Percentiles rank a stretch among this genome's conserved stretches.
phyloP scores from a whole-genome alignment of 2,797 vertebrate species.

The Manis javanica region DNA sequence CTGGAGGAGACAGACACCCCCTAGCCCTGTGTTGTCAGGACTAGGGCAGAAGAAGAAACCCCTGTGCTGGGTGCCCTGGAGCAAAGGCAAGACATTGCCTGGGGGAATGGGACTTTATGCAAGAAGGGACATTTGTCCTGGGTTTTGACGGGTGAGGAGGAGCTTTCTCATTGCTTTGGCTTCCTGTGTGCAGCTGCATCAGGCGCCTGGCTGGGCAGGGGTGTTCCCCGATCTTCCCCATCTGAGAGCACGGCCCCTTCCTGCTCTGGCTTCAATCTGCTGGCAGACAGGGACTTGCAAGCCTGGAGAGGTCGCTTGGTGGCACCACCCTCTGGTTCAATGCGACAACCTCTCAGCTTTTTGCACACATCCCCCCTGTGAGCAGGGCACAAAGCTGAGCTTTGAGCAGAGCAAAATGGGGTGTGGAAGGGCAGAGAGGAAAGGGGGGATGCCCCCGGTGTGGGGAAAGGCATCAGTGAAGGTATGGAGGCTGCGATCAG shows the following conservation, averaged over 20 bases:
- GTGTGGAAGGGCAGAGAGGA: background rate
- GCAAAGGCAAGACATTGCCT: background rate
- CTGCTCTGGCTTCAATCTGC: background rate
- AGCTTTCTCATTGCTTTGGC: background rate
- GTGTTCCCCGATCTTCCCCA: background rate
- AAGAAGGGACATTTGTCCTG: background rate
- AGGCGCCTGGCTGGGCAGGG: background rate
- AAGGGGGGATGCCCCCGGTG: background rate
- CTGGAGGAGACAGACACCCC: background rate
- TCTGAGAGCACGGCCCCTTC: background rate
- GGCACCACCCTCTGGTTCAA: no score
- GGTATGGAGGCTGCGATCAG: background rate
- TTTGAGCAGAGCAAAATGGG: background rate
- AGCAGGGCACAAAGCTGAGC: no score
- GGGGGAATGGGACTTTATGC: background rate
- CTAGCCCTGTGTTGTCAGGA: background rate
- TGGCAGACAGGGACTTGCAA: no score
- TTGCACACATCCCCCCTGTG: no score
- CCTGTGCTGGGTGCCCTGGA: background rate
- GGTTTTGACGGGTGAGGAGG: conserved; percentile 8
- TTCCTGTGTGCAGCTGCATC: background rate
- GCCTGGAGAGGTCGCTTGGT: no score
- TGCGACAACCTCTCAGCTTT: no score
- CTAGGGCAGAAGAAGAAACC: background rate
- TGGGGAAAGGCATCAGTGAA: accelerated